Base-by-base conservation (phyloP, 1,140 invertebrate genomes). In the Homarus americanus region DNA sequence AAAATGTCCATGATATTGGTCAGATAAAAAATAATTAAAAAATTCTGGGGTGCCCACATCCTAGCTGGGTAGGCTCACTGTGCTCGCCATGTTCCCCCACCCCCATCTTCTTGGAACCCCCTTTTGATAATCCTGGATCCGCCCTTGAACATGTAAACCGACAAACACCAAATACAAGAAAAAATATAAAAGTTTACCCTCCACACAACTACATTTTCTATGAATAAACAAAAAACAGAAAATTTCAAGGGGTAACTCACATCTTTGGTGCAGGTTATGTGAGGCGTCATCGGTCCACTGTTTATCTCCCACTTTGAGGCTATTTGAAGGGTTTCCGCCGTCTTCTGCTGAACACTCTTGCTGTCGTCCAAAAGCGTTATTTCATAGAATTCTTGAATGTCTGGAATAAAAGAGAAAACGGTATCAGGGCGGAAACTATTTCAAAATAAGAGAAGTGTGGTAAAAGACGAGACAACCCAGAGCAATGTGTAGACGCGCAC, bases 371-470 rank as follows among this genome's bases (percentile, higher is more conserved):
- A 95, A 91, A 99, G 96, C 76, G 98, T 99, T 92, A 98, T 95
- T 95, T 99, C 98, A 95, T 99, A 99, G 95, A 99, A 99, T 95
- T 99, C 98, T 96, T 99, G 98, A 93, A 99, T 99, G 96, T 99
- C 98, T 99, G 96, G 32, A 97, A 96, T 12, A 24, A 80, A 41
- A 73, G 66, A 73, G 9, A 53, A 28, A 32, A 66, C 0, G 24
- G 24, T 34, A 66, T 20, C 34, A 20, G 28, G 28, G 17, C 36
- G 66, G 34, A 66, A n/a, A 38, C 12, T 53, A 82, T 66, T 38
- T 66, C 38, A 20, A 28, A 66, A 40, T 9, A 32, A 20, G 20
- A 34, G 38, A 40, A 17, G 38, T 5, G 7, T 36, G 24, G 20
- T 20, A 38, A 76, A 79, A 44, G 76, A 44, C 24, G 40, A 20